Base-by-base conservation (phyloP, 92 coral and sea anemone genomes). In the Heliopora coerulea region DNA sequence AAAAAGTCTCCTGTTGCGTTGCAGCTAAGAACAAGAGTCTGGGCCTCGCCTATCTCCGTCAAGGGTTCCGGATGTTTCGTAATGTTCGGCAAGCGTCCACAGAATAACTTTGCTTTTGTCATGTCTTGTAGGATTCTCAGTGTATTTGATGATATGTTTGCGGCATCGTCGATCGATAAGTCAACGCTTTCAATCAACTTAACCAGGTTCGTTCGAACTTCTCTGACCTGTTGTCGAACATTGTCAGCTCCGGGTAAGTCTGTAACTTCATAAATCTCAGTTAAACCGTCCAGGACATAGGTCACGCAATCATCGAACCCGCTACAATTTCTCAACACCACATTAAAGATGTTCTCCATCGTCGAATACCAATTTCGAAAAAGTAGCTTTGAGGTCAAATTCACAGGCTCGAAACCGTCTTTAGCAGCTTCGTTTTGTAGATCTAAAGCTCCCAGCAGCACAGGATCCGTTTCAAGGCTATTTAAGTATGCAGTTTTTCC, bases 11-110 rank as follows among this genome's bases (percentile, higher is more conserved):
- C 82, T 1, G 54, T 42, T 1, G 96, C 96, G 33, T 59, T 74
- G 79, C 96, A 89, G 35, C 76, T 42, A 20, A 89, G 63, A 29
- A 31, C 61, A 0, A 89, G 49, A 19, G 88, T 27, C 26, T 80
- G 56, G 1, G 88, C 91, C 12, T 8, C 84, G 19, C 78, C 77
- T 20, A 83, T 42, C 49, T 86, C 85, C 67, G 87, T 80, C 24
- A 83, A 72, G 24, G 83, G 44, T 20, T 24, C 65, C 13, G 96
- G 96, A 34, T 89, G 88, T 20, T 66, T 52, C 54, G 96, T 86
- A 3, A 89, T 83, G 44, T 81, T 86, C 34, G 96, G 96, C n/a
- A 89, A 80, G 18, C 68, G 54, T 28, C 83, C 96, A 62, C 96
- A 89, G 74, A 83, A 80, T 19, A 79, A 37, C 31, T 89, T 73